These are phyloP conservation scores for Terrapene triunguis DNA, from an alignment of 2,113 vertebrate species.

Conservation along the genomic window DNA sequence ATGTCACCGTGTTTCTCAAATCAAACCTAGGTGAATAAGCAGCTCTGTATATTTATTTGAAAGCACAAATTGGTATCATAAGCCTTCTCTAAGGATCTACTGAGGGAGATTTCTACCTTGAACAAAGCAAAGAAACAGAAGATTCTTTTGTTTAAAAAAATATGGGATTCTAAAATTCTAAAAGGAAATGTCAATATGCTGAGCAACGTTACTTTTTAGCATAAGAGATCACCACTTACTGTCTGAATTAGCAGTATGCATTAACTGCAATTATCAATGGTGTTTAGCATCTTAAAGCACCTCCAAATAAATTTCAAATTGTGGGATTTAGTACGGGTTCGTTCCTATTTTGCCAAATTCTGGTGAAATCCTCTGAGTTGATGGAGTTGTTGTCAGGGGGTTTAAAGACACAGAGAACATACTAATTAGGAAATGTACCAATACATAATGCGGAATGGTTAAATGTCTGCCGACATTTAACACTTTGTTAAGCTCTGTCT, in stretches of 20 bases:
- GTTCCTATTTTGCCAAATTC: not conserved
- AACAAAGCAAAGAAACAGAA: not conserved
- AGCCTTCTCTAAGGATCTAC: not conserved
- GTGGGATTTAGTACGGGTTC: not conserved
- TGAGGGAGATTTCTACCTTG: not conserved
- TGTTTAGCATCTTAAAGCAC: not conserved
- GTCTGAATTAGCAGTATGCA: not conserved
- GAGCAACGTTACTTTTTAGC: not conserved
- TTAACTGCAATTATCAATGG: fast-evolving
- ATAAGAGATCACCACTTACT: not conserved
- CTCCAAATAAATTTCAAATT: not conserved
- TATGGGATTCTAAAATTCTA: not conserved
- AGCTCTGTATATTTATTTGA: not conserved
- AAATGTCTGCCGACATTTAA: not conserved
- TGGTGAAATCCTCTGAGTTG: not conserved
- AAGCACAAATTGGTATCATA: not conserved
- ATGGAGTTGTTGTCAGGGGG: not conserved
- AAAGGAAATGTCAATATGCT: not conserved
- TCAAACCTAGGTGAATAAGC: not conserved
- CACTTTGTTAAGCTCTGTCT: not conserved
- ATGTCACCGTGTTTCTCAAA: conserved; percentile 36
- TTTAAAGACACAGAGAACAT: conserved; percentile 2
- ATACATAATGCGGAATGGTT: not conserved
- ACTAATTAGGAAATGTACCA: not conserved
- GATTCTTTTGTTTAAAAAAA: not conserved